Evolutionary conservation across 1,140 invertebrate genomes (phyloP).

Genomic region (Sesamia nonagrioides): DNA sequence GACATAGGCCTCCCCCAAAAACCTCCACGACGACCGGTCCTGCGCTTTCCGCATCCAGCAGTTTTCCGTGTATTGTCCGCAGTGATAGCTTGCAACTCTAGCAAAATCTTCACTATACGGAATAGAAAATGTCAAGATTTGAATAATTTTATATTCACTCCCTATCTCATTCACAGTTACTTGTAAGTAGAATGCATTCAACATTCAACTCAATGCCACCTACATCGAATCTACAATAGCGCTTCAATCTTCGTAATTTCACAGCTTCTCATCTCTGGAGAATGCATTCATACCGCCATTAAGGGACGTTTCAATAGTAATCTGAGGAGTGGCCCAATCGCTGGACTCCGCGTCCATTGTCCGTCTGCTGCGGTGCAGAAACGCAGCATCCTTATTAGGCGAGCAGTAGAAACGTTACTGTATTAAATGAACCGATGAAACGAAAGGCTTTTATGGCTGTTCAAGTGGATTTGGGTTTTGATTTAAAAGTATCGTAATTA

Average conservation of each 20-base stretch:
- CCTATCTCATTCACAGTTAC: neutral
- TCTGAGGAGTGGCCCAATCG: conserved; percentile 62
- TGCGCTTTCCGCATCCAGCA: too few relatives aligned
- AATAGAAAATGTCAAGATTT: neutral
- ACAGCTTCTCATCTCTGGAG: conserved; percentile 27
- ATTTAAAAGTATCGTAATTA: neutral
- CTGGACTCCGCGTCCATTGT: conserved; percentile 42
- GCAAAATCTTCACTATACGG: neutral
- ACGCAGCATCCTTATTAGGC: conserved; percentile 23
- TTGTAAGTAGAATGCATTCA: conserved; percentile 11
- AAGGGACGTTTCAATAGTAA: conserved; percentile 62
- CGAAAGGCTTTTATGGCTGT: neutral
- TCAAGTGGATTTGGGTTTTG: neutral
- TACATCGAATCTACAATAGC: conserved; percentile 36
- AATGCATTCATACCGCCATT: conserved; percentile 55
- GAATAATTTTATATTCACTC: neutral
- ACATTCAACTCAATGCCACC: conserved; percentile 21
- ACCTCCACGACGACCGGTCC: too few relatives aligned
- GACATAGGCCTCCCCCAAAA: too few relatives aligned
- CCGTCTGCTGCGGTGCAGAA: neutral
- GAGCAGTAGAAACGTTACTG: conserved; percentile 15
- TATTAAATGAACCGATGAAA: neutral
- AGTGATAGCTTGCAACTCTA: too few relatives aligned
- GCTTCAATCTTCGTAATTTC: conserved; percentile 42
- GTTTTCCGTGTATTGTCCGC: too few relatives aligned